Evolutionary conservation across 2,888 invertebrate genomes (phyloP).

Genomic region (Crossocerus cetratus): DNA sequence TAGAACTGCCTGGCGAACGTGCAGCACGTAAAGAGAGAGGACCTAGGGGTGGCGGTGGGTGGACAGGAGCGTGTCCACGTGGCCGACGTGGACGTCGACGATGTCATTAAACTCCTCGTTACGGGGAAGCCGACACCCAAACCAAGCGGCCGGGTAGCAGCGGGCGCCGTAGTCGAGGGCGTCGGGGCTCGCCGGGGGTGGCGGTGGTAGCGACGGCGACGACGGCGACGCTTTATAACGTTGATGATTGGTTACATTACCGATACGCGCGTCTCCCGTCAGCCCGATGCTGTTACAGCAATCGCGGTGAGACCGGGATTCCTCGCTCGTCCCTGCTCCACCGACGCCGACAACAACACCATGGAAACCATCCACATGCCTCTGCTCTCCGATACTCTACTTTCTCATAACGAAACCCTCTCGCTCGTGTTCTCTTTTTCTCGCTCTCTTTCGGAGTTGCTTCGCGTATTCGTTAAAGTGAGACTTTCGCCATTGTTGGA

Average conservation of each 20-base stretch:
- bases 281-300: constrained; percentile 73
- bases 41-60: not conserved
- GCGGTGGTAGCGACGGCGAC: constrained; percentile 1
- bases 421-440: not conserved
- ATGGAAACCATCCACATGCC: constrained; percentile 40
- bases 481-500: no score
- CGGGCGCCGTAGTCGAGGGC: constrained; percentile 39
- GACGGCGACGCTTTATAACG: constrained; percentile 40
- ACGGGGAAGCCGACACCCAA: constrained; percentile 54
- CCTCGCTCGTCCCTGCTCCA: constrained; percentile 22
- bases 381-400: no score
- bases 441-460: no score
- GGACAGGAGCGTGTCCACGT: constrained; percentile 54
- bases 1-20: not conserved
- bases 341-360: constrained; percentile 50
- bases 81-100: constrained; percentile 69
- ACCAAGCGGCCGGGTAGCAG: constrained; percentile 54
- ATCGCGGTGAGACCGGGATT: constrained; percentile 65
- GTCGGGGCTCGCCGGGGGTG: constrained; percentile 28
- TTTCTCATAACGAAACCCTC: not conserved
- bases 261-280: constrained; percentile 76
- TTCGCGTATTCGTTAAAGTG: no score
- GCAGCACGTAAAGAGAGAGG: constrained; percentile 26
- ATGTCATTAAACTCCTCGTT: constrained; percentile 77
- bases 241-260: constrained; percentile 77